Evolutionary conservation across 2,113 vertebrate genomes (phyloP).

Genomic region (Perccottus glenii): DNA sequence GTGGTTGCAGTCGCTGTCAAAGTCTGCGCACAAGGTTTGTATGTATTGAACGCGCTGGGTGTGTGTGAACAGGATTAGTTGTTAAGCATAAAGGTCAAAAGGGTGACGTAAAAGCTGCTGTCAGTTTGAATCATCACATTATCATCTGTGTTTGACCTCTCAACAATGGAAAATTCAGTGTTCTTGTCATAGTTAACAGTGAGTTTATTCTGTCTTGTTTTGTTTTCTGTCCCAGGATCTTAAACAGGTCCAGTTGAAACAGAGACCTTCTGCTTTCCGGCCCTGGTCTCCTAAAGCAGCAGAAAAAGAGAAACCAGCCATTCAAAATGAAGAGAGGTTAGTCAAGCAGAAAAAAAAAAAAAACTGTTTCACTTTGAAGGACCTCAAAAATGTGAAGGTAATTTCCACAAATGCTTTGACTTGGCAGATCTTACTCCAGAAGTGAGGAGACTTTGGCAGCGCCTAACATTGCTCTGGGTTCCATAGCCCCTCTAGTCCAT

Average conservation of each 20-base stretch:
- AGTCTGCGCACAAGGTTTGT: constrained; percentile 78
- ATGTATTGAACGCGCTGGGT: neutral
- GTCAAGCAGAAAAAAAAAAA: constrained; percentile 13
- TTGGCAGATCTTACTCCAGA: constrained; percentile 82
- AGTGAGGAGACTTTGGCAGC: constrained; percentile 83
- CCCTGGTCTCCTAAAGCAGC: constrained; percentile 78
- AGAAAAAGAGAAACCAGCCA: constrained; percentile 64
- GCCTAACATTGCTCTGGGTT: constrained; percentile 83
- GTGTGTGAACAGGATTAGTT: constrained; percentile 32
- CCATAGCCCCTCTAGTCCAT: constrained; percentile 63
- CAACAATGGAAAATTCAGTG: constrained; percentile 8
- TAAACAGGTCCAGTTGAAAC: constrained; percentile 78
- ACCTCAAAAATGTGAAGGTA: neutral
- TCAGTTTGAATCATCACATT: constrained; percentile 18
- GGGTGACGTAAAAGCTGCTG: constrained; percentile 9
- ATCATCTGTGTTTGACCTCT: constrained; percentile 24
- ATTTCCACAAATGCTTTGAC: neutral
- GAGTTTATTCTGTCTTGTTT: constrained; percentile 33
- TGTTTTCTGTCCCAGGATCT: constrained; percentile 67
- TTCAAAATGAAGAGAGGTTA: constrained; percentile 69
- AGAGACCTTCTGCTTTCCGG: constrained; percentile 80
- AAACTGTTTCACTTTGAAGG: constrained; percentile 2
- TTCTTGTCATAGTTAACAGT: constrained; percentile 6
- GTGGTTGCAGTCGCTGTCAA: constrained; percentile 75
- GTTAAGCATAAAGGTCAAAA: constrained; percentile 31